Evolutionary conservation across 1,140 invertebrate species (phyloP).

Genomic region (Euglossa dilemma): DNA sequence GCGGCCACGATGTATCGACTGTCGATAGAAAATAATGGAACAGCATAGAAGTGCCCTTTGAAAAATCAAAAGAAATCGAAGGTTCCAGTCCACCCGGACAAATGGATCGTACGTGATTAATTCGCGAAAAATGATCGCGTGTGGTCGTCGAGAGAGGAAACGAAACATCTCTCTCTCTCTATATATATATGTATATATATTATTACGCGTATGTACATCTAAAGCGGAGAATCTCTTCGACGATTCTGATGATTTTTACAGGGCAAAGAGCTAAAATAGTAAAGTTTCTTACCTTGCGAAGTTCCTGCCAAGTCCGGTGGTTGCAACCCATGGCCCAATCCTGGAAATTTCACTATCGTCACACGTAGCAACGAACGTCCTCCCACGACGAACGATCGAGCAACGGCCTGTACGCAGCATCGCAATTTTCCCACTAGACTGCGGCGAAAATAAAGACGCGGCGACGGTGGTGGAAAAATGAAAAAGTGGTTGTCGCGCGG

Average conservation of each 20-base stretch:
- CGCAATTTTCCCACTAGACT: slow-evolving; percentile 68
- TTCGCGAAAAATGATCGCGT: not conserved
- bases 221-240: not conserved
- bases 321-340: slow-evolving; percentile 86
- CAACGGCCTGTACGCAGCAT: slow-evolving; percentile 81
- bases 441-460: no score
- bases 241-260: slow-evolving; percentile 73
- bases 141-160: no score
- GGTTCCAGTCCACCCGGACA: not conserved
- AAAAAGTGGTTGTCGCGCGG: no score
- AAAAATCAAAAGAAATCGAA: slow-evolving; percentile 73
- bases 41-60: slow-evolving; percentile 75
- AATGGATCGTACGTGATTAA: not conserved
- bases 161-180: no score
- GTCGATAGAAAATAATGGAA: slow-evolving; percentile 71
- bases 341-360: slow-evolving; percentile 84
- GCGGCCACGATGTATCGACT: slow-evolving; percentile 69
- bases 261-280: slow-evolving; percentile 62
- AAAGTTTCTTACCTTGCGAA: slow-evolving; percentile 90
- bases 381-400: slow-evolving; percentile 42
- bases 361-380: slow-evolving; percentile 76
- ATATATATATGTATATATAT: no score
- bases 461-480: no score
- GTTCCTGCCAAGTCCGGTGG: slow-evolving; percentile 89
- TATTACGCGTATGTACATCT: no score